Evolutionary conservation across 2,113 vertebrate species (phyloP).

Genomic region (Phoenicopterus ruber): DNA sequence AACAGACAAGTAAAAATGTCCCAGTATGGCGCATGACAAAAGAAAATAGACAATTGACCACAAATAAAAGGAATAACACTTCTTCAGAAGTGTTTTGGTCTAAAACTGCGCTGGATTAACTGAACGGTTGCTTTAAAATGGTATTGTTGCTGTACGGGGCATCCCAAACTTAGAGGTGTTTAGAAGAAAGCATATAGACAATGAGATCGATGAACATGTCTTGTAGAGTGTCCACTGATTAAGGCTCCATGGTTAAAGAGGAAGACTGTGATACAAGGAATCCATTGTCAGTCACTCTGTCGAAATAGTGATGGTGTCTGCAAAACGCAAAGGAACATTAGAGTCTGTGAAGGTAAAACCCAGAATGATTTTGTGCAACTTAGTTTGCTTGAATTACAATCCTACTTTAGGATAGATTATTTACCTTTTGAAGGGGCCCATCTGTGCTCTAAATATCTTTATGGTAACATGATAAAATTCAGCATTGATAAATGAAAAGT

Average conservation of each 20-base stretch:
- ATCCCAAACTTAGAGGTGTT: not conserved
- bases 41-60: not conserved
- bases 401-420: not conserved
- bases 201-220: not conserved
- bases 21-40: not conserved
- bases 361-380: not conserved
- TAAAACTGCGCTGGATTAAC: not conserved
- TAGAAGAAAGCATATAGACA: not conserved
- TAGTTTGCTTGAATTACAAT: not conserved
- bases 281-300: not conserved
- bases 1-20: not conserved
- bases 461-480: not conserved
- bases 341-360: not conserved
- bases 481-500: not conserved
- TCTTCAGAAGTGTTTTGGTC: not conserved
- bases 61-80: not conserved
- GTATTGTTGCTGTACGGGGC: not conserved
- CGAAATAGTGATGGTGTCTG: not conserved
- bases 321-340: not conserved
- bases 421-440: not conserved
- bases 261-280: not conserved
- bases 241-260: not conserved
- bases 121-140: not conserved
- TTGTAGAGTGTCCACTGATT: not conserved
- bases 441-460: not conserved